Evolutionary conservation across 2,888 invertebrate genomes (phyloP).

Genomic region (Neoaliturus tenellus): DNA sequence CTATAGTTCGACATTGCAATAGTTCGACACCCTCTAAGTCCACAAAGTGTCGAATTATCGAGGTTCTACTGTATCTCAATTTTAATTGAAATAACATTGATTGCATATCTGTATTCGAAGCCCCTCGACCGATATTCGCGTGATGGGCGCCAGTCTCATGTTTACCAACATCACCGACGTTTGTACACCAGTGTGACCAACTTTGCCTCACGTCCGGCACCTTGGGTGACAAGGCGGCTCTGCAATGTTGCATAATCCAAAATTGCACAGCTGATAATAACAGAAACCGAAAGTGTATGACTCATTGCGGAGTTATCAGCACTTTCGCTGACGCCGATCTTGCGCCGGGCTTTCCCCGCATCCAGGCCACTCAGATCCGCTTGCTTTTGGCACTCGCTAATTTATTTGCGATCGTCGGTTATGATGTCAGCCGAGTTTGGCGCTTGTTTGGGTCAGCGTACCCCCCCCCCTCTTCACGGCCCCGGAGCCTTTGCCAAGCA

Average conservation of each 20-base stretch:
- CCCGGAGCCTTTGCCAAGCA: background rate
- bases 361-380: conserved; percentile 44
- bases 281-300: background rate
- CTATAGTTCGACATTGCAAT: no score
- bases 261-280: conserved; percentile 14
- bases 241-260: background rate
- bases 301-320: conserved; percentile 8
- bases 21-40: no score
- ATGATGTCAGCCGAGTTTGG: conserved; percentile 32
- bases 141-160: no score
- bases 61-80: no score
- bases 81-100: no score
- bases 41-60: no score
- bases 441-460: conserved; percentile 4
- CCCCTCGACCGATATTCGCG: no score
- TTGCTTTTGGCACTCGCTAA: conserved; percentile 51
- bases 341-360: conserved; percentile 25
- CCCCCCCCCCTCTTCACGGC: background rate
- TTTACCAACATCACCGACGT: no score
- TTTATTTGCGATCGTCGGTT: conserved; percentile 38
- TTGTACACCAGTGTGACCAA: background rate
- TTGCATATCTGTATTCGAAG: no score
- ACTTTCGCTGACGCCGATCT: conserved; percentile 30
- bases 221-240: background rate
- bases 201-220: background rate